phyloP scores from a whole-genome alignment of 2,113 vertebrate genomes.

The Gasterosteus aculeatus region DNA sequence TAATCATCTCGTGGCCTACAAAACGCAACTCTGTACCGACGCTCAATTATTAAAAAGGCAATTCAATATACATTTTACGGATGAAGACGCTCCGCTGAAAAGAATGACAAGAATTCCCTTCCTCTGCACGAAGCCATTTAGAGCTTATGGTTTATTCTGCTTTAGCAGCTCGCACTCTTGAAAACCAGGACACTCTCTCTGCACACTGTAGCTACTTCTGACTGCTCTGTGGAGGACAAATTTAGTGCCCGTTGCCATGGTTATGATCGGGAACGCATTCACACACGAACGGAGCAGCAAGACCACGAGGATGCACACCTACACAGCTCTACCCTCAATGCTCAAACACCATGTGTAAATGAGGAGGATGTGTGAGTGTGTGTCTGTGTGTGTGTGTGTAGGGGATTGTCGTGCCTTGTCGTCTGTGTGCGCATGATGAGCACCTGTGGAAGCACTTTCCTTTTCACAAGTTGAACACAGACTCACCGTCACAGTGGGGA shows the following conservation, averaged over 20 bases:
- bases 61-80: slow-evolving; percentile 30
- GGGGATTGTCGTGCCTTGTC: neutral
- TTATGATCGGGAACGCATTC: slow-evolving; percentile 63
- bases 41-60: slow-evolving; percentile 43
- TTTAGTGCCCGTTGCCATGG: slow-evolving; percentile 80
- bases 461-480: slow-evolving; percentile 32
- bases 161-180: slow-evolving; percentile 16
- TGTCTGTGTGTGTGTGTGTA: neutral
- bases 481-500: slow-evolving; percentile 90
- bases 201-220: slow-evolving; percentile 47
- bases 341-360: slow-evolving; percentile 66
- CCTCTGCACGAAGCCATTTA: slow-evolving; percentile 9
- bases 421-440: slow-evolving; percentile 7
- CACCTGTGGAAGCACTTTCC: slow-evolving; percentile 57
- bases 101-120: slow-evolving; percentile 13
- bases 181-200: slow-evolving; percentile 45
- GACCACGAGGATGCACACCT: slow-evolving; percentile 74
- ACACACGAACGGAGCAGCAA: slow-evolving; percentile 65
- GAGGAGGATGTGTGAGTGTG: slow-evolving; percentile 18
- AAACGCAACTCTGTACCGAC: slow-evolving; percentile 13
- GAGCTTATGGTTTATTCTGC: slow-evolving; percentile 13
- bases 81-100: neutral
- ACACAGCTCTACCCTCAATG: slow-evolving; percentile 55
- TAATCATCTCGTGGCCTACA: slow-evolving; percentile 44
- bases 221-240: slow-evolving; percentile 69